A percentile compares a stretch with the other conserved stretches of the same genome.
phyloP scores from a whole-genome alignment of 2,113 vertebrate genomes.

The Baryphthengus martii region DNA sequence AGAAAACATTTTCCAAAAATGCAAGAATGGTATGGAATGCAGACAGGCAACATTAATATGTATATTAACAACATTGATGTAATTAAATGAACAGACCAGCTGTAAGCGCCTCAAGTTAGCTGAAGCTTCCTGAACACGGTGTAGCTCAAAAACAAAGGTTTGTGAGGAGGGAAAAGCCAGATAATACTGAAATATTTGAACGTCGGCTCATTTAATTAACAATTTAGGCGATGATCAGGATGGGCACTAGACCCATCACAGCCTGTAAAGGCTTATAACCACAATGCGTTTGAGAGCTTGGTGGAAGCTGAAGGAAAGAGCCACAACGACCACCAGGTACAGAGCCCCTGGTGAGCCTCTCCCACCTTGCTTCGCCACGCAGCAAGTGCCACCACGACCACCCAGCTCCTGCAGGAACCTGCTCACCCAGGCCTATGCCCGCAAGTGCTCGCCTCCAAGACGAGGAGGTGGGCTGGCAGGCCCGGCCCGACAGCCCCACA shows the following conservation, averaged over 20 bases:
- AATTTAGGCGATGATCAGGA: fast-evolving
- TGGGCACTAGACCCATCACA: neutral
- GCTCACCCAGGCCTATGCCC: neutral
- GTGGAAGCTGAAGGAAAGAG: neutral
- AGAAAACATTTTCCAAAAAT: neutral
- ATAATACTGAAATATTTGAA: neutral
- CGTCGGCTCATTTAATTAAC: neutral
- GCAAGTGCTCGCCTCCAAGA: neutral
- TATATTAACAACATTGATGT: neutral
- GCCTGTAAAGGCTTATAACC: neutral
- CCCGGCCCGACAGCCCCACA: too few species aligned
- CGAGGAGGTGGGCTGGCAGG: fast-evolving
- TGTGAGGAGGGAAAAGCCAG: neutral
- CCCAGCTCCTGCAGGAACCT: fast-evolving
- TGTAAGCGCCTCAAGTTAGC: neutral
- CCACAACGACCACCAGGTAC: neutral
- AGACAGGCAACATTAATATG: neutral
- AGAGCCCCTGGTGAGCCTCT: neutral
- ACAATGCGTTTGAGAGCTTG: fast-evolving
- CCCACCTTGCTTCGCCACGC: neutral
- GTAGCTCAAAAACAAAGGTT: neutral
- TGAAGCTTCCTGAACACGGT: neutral
- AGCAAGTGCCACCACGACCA: neutral
- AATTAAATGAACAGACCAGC: neutral
- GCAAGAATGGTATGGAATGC: neutral